These are phyloP conservation scores for Holothuria glaberrima DNA, from an alignment of 35 echinoderm and acorn worm species.

Conservation along the genomic window DNA sequence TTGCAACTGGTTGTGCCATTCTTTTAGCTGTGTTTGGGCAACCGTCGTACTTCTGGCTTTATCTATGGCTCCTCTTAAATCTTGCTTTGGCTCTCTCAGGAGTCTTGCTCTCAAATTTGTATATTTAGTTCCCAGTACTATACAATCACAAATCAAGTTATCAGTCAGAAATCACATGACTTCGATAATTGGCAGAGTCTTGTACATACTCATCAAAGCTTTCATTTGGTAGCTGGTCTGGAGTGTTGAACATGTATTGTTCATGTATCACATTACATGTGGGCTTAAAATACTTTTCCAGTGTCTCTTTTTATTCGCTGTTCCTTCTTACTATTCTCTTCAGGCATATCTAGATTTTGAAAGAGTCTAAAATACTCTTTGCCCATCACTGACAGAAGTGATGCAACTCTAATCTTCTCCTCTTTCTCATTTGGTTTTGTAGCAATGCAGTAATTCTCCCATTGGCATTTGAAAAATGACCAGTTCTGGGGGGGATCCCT, in stretches of 20 bases:
- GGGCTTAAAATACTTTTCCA: constrained; percentile 40
- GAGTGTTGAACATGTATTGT: constrained; percentile 53
- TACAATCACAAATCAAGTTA: background rate
- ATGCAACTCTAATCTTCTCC: constrained; percentile 13
- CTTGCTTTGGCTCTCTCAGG: background rate
- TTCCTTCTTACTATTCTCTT: constrained; percentile 46
- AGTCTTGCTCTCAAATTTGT: background rate
- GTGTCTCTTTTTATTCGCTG: background rate
- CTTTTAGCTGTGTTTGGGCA: too few relatives aligned
- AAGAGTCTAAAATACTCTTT: constrained; percentile 51
- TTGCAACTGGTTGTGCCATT: background rate
- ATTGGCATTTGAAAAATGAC: constrained; percentile 45
- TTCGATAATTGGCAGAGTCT: background rate
- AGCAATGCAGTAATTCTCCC: constrained; percentile 38
- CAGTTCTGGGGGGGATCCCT: constrained; percentile 29
- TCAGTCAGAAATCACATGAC: background rate
- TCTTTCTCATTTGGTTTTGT: constrained; percentile 12
- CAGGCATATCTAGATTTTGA: constrained; percentile 37
- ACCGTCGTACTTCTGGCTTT: background rate
- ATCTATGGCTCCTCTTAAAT: background rate
- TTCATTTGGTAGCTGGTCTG: constrained; percentile 49
- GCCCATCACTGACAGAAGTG: constrained; percentile 38
- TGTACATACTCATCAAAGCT: too few relatives aligned
- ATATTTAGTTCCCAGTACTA: background rate
- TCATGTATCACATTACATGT: constrained; percentile 65